phyloP scores from a whole-genome alignment of 2,113 vertebrate genomes.

The Malaclemys terrapin region DNA sequence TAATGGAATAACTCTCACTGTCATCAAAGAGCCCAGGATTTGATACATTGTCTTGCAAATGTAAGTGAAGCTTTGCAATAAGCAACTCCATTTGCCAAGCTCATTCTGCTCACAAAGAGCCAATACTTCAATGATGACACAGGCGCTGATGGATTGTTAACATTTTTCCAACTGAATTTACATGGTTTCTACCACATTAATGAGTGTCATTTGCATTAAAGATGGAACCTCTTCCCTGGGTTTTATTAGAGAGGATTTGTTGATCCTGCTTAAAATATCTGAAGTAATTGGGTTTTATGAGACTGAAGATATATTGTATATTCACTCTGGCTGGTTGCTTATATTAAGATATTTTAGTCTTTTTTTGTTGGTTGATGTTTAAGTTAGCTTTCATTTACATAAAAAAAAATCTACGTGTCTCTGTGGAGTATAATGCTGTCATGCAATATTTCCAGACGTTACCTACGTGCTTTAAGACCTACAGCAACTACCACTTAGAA shows the following conservation, averaged over 20 bases:
- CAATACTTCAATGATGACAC: background rate
- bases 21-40: background rate
- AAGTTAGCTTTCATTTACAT: background rate
- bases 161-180: background rate
- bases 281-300: background rate
- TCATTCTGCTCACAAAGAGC: background rate
- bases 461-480: background rate
- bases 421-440: background rate
- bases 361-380: background rate
- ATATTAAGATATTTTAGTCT: background rate
- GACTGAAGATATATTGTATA: too few relatives aligned
- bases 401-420: rapidly evolving
- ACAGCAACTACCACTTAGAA: background rate
- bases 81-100: background rate
- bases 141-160: background rate
- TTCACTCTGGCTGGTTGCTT: background rate
- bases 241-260: background rate
- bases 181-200: background rate
- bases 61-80: background rate
- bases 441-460: rapidly evolving
- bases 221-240: background rate
- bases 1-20: background rate
- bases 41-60: background rate
- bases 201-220: background rate
- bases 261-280: background rate